Evolutionary conservation across 1,140 invertebrate species (phyloP), one percentile per base, ranked within the genome.

Genomic region (Drosophila ercepeae): DNA sequence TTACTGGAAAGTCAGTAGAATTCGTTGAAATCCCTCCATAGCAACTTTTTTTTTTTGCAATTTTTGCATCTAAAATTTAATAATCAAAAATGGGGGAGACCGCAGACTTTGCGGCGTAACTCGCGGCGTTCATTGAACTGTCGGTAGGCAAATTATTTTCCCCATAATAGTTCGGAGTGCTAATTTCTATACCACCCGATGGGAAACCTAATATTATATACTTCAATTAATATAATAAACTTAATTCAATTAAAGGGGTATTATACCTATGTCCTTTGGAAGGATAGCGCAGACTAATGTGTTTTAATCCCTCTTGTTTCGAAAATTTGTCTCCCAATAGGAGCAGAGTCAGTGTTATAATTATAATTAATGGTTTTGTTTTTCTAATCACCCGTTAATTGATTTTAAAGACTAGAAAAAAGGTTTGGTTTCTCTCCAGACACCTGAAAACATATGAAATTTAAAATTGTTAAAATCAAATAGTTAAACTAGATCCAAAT

Each of bases 111-210:
- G 44, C 59, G 34, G 13, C 23, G 42, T 7, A 51, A 52, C 42
- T 51, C n/a, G n/a, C n/a, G n/a, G n/a, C 74, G 79, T 84, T 64
- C 79, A 76, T 69, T 84, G 79, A 86, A 79, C 79, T 73, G 64
- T 34, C 46, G 57, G 49, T 55, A 60, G 81, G 50, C 29, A 52
- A 73, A 61, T 57, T 52, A 72, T 46, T 76, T 50, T 59, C 32
- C 27, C 55, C 27, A 50, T 25, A 16, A 21, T 11, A 16, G 29
- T 32, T 32, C 29, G 11, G 29, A 32, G 9, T 32, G 29, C 9
- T 32, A 32, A 32, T 32, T 32, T 11, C 29, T 32, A 21, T 21
- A 21, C 21, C 2, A 2, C 21, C 21, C 21, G 21, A 21, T 21
- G 21, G 21, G 21, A n/a, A n/a, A n/a, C 4, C 21, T 32, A n/a